Evolutionary conservation across 2,113 vertebrate species (phyloP).

Genomic region (Natator depressus): DNA sequence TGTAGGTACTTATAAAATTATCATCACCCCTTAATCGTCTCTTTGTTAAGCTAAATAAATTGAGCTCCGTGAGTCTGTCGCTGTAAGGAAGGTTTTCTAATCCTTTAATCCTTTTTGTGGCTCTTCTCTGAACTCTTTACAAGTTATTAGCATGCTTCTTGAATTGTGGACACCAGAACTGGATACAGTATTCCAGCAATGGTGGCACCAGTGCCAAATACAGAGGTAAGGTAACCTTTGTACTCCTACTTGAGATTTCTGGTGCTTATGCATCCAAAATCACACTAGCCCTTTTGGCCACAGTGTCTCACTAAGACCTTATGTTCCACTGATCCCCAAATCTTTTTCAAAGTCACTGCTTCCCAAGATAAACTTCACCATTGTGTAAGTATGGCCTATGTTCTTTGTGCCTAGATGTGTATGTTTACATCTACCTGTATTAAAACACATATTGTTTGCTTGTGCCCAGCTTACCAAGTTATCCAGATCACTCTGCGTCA

Average conservation of each 20-base stretch:
- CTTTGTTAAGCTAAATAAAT: neutral
- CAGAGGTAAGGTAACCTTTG: neutral
- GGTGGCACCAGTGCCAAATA: neutral
- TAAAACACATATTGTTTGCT: neutral
- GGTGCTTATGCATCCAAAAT: neutral
- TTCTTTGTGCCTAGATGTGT: neutral
- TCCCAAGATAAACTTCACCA: neutral
- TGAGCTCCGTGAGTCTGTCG: neutral
- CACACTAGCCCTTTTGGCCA: neutral
- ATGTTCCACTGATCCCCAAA: neutral
- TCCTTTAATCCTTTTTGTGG: neutral
- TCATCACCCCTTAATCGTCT: neutral
- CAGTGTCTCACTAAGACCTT: neutral
- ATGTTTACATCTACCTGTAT: neutral
- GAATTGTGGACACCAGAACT: neutral
- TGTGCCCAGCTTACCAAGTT: neutral
- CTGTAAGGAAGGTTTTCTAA: neutral
- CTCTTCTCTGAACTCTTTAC: neutral
- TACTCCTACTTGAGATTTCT: neutral
- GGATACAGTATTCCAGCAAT: neutral
- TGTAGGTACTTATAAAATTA: neutral
- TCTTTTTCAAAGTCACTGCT: neutral
- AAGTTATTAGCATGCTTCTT: neutral
- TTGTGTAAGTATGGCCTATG: neutral
- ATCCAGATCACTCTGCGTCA: neutral